A percentile compares a stretch with the other conserved stretches of the same genome.
These are phyloP conservation scores for Popillia japonica DNA, from an alignment of 1,140 invertebrate genomes.

Conservation along the genomic window DNA sequence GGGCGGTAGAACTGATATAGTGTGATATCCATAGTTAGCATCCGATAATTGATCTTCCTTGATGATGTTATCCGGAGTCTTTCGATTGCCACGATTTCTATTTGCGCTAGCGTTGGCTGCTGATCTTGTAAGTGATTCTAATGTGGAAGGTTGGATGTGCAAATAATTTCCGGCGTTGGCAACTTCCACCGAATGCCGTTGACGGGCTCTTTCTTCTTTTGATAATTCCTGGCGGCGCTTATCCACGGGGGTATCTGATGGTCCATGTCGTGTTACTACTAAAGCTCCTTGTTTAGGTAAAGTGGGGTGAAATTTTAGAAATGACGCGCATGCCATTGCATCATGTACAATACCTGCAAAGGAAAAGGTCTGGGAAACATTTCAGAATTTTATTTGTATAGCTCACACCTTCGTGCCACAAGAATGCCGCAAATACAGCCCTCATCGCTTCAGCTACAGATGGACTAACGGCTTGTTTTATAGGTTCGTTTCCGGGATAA, in stretches of 20 bases:
- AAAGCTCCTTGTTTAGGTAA: conserved; percentile 81
- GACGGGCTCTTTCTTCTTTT: conserved; percentile 70
- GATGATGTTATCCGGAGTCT: conserved; percentile 63
- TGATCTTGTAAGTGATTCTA: conserved; percentile 78
- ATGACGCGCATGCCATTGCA: conserved; percentile 96
- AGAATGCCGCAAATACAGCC: conserved; percentile 92
- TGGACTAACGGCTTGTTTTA: conserved; percentile 88
- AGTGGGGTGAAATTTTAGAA: conserved; percentile 92
- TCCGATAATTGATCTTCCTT: conserved; percentile 67
- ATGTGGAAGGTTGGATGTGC: conserved; percentile 78
- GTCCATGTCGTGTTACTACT: conserved; percentile 69
- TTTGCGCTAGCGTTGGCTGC: conserved; percentile 78
- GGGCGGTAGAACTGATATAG: conserved; percentile 80
- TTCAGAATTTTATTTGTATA: not conserved
- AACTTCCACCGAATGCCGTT: conserved; percentile 88
- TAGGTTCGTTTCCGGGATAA: conserved; percentile 60
- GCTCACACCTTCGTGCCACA: conserved; percentile 91
- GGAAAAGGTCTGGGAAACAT: conserved; percentile 3
- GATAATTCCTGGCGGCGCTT: conserved; percentile 63
- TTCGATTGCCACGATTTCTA: conserved; percentile 64
- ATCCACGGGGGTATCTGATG: conserved; percentile 54
- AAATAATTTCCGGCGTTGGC: conserved; percentile 77
- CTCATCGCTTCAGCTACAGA: conserved; percentile 92
- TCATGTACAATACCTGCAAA: conserved; percentile 86
- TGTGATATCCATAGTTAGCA: conserved; percentile 61